Evolutionary conservation across 1,140 invertebrate species (phyloP), one percentile per base, ranked within the genome.

Genomic region (Lordiphosa stackelbergi): DNA sequence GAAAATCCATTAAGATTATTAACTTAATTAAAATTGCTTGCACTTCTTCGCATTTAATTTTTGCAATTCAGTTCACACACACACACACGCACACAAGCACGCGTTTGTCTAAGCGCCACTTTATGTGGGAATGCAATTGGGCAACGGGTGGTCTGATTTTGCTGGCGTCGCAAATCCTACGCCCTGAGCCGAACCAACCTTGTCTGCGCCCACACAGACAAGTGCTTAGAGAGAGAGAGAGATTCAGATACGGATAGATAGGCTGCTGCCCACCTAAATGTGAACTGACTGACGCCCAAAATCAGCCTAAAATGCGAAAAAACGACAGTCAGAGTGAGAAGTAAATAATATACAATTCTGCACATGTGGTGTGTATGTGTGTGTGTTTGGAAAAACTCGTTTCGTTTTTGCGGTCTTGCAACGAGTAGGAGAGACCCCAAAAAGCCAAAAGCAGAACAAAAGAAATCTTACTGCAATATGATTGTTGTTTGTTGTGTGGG

Each of bases 1-100:
- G 65, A 74, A 74, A 74, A 74, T 61, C 71, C 71, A 74, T 74
- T 74, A 74, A 74, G 71, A 74, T 74, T 74, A 74, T 74, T 74
- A 74, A 74, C 71, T 74, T 66, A 74, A 74, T 74, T 74, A 74
- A 74, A 69, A 69, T 65, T 69, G 46, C 45, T 49, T 38, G 16
- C 31, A 60, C 71, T 69, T 73, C 71, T 65, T 74, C 60, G 60
- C 55, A 53, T 61, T 56, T 46, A 59, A 38, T 53, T 47, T 64
- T 65, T 49, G 62, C 51, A 73, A 73, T 73, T 73, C 56, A 69
- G 65, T 54, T 69, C 59, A 73, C 52, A 36, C 34, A 59, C 28
- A 53, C 35, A 60, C 35, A 34, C 6, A 34, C 16, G 28, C 4
- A 35, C 6, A 45, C 8, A 35, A 4, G 35, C 9, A 46, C 6